These are phyloP conservation scores for Montipora foliosa DNA, from an alignment of 64 coral and sea anemone genomes.

Conservation along the genomic window DNA sequence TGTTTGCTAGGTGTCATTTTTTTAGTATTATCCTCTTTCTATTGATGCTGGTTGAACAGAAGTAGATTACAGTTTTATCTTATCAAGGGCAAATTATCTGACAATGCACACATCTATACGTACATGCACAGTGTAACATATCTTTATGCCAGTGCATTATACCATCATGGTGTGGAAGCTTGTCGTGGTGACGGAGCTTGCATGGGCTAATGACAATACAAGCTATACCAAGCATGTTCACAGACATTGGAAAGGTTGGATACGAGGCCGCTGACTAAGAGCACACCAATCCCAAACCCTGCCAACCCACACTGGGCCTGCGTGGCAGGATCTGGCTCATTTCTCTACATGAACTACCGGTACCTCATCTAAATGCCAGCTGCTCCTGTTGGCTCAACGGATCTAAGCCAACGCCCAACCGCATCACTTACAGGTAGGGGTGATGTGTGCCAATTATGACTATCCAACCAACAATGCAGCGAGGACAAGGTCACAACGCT, in stretches of 20 bases:
- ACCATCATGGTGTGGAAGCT: neutral
- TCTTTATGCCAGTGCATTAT: no score
- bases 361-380: neutral
- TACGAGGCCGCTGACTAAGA: neutral
- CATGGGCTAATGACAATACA: neutral
- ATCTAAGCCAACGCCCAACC: neutral
- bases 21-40: no score
- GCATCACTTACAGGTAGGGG: neutral
- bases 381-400: neutral
- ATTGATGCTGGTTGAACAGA: no score
- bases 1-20: no score
- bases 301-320: neutral
- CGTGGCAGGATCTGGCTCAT: neutral
- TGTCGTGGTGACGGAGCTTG: constrained; percentile 10
- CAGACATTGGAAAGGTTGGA: neutral
- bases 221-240: neutral
- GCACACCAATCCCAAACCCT: neutral
- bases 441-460: neutral
- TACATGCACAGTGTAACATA: no score
- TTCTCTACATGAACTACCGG: neutral
- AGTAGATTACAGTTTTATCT: no score
- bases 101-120: no score
- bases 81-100: no score
- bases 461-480: neutral
- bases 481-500: neutral